Evolutionary conservation across 2,113 vertebrate species (phyloP).

Genomic region (Albula glossodonta): DNA sequence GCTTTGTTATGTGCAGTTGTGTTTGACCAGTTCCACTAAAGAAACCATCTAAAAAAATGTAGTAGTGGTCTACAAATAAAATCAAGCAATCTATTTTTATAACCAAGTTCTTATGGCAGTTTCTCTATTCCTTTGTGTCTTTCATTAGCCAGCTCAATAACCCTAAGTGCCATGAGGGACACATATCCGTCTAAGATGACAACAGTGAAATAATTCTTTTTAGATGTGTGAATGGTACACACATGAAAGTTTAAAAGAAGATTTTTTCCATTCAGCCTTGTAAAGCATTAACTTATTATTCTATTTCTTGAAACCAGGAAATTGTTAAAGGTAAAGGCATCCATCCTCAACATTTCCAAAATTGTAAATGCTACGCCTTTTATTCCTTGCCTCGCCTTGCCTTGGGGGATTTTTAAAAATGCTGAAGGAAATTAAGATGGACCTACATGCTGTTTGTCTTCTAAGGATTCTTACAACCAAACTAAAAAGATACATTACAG

Average conservation of each 20-base stretch:
- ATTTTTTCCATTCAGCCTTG: neutral
- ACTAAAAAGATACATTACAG: slow-evolving; percentile 27
- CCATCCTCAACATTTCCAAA: neutral
- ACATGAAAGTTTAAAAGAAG: neutral
- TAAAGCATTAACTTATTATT: neutral
- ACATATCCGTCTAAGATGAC: neutral
- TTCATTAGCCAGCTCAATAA: too few relatives aligned
- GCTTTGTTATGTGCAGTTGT: neutral
- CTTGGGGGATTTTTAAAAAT: neutral
- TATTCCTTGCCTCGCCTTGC: neutral
- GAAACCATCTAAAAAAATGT: neutral
- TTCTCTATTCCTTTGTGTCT: too few relatives aligned
- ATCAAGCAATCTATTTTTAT: neutral
- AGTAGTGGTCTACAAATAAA: neutral
- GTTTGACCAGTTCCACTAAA: neutral
- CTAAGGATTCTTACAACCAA: slow-evolving; percentile 6
- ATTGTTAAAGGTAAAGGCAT: neutral
- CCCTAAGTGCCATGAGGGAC: neutral
- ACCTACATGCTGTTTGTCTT: neutral
- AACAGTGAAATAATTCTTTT: neutral
- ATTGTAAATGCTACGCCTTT: neutral
- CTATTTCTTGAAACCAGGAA: neutral
- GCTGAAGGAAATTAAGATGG: neutral
- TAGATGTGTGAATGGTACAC: neutral
- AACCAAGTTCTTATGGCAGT: neutral